Evolutionary conservation across 2,113 vertebrate species (phyloP).

Genomic region (Himantopus leucocephalus): DNA sequence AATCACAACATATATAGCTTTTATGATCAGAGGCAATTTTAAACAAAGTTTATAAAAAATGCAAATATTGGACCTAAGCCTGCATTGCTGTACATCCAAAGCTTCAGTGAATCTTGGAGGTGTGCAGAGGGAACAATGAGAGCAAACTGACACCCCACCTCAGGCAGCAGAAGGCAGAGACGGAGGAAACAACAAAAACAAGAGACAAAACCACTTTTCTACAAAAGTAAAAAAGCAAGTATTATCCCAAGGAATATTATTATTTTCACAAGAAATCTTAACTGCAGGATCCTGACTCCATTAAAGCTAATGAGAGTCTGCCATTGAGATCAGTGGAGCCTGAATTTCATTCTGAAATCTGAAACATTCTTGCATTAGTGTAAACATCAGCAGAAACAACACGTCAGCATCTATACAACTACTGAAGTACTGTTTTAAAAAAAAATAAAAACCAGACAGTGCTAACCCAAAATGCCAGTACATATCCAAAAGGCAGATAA

Average conservation of each 20-base stretch:
- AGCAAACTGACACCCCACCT: neutral
- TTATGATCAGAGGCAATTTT: neutral
- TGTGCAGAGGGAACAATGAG: neutral
- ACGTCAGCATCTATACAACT: conserved; percentile 55
- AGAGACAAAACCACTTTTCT: conserved; percentile 20
- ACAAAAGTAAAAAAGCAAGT: conserved; percentile 69
- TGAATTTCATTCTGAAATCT: conserved; percentile 37
- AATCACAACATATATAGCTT: neutral
- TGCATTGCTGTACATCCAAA: neutral
- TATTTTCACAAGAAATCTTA: conserved; percentile 40
- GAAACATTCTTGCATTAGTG: conserved; percentile 58
- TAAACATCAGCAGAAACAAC: conserved; percentile 64
- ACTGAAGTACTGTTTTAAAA: conserved; percentile 70
- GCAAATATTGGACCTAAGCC: neutral
- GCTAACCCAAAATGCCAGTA: conserved; percentile 55
- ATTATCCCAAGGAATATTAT: conserved; percentile 41
- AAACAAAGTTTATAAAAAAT: conserved; percentile 36
- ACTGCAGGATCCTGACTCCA: conserved; percentile 62
- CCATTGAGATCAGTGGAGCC: conserved; percentile 5
- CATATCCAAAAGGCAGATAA: conserved; percentile 36
- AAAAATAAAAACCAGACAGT: conserved; percentile 52
- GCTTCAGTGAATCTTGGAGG: neutral
- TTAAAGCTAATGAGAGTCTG: neutral
- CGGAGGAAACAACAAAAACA: conserved; percentile 43
- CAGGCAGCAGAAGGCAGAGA: conserved; percentile 16